Conservation (phyloP, 2,797 vertebrate genomes). For the Falco columbarius region DNA sequence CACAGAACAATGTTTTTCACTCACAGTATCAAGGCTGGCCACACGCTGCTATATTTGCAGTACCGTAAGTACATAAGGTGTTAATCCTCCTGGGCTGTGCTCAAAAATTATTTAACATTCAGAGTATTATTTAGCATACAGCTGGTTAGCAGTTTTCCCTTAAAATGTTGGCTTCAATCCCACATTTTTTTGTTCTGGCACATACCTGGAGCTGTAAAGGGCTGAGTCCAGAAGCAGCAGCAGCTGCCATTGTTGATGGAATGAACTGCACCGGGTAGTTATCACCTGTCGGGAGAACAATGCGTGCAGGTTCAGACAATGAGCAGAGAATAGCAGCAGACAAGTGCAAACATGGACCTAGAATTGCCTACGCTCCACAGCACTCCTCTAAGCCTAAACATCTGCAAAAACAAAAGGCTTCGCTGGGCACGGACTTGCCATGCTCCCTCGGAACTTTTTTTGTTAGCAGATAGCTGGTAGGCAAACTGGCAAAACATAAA, state of each 20-base stretch:
- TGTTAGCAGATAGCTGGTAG: conserved; percentile 79
- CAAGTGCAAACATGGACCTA: conserved; percentile 92
- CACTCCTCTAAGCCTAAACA: conserved; percentile 90
- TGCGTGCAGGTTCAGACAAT: conserved; percentile 98
- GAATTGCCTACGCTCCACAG: conserved; percentile 79
- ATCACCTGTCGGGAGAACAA: conserved; percentile 98
- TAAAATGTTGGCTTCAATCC: conserved; percentile 86
- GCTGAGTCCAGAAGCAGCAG: conserved; percentile 97
- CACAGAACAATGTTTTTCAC: conserved; percentile 36
- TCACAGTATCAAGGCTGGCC: conserved; percentile 53
- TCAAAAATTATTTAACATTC: conserved; percentile 90
- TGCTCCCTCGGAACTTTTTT: conserved; percentile 82
- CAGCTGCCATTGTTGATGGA: conserved; percentile 99
- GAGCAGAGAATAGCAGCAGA: conserved; percentile 84
- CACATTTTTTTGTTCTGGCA: conserved; percentile 89
- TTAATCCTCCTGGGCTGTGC: conserved; percentile 86
- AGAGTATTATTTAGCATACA: conserved; percentile 95
- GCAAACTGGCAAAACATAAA: conserved; percentile 82
- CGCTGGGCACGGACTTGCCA: conserved; percentile 83
- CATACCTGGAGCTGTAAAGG: conserved; percentile 99
- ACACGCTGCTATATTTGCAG: conserved; percentile 42
- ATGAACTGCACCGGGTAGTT: conserved; percentile 99
- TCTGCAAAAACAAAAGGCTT: conserved; percentile 95
- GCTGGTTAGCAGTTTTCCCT: conserved; percentile 90
- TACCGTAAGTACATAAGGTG: conserved; percentile 81